A percentile compares a stretch with the other conserved stretches of the same genome.
Evolutionary conservation across 2,888 invertebrate species (phyloP).

Genomic region (Pristionchus maxplancki): DNA sequence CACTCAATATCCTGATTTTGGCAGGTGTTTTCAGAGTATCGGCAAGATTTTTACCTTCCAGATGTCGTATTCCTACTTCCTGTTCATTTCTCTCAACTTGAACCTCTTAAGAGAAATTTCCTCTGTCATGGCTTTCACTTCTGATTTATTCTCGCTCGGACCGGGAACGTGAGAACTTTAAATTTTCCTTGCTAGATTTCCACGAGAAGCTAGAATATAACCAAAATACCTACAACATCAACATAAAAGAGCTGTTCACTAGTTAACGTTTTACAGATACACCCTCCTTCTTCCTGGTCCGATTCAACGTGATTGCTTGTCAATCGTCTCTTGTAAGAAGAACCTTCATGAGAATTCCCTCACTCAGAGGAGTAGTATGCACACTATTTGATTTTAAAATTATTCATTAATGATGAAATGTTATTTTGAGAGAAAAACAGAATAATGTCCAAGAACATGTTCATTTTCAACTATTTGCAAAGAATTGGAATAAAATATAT

Average conservation of each 20-base stretch:
- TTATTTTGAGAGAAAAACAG: too few relatives aligned
- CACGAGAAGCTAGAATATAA: too few relatives aligned
- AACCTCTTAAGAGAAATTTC: not conserved
- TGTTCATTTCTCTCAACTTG: not conserved
- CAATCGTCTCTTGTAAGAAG: not conserved
- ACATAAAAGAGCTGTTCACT: too few relatives aligned
- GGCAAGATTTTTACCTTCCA: not conserved
- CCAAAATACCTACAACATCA: too few relatives aligned
- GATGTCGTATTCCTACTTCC: not conserved
- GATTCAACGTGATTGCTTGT: not conserved
- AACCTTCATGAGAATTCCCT: not conserved
- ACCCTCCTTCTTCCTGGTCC: not conserved
- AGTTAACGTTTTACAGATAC: not conserved
- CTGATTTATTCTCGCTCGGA: constrained; percentile 1
- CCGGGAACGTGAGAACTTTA: not conserved
- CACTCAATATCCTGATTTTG: not conserved
- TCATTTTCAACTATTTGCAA: too few relatives aligned
- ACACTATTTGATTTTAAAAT: not conserved
- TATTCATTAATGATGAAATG: too few relatives aligned
- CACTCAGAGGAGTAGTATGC: not conserved
- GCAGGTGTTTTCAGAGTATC: not conserved
- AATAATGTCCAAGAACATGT: too few relatives aligned
- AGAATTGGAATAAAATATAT: too few relatives aligned
- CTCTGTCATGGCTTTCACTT: not conserved
- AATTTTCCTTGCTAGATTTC: too few relatives aligned